phyloP scores from a whole-genome alignment of 2,888 invertebrate species.

The Athripsodes cinereus region DNA sequence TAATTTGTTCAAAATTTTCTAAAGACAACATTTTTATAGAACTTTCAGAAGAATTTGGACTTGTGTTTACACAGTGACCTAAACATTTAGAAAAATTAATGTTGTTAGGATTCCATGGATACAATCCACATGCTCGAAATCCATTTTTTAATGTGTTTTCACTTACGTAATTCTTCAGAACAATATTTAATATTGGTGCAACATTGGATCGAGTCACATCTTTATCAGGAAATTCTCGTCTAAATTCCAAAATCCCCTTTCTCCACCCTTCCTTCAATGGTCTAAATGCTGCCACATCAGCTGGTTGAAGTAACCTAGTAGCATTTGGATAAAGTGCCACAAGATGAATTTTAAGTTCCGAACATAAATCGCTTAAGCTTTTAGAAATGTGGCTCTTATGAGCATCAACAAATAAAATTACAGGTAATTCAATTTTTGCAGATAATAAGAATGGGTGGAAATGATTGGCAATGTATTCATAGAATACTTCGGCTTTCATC shows the following conservation, averaged over 20 bases:
- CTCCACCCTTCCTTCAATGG: slow-evolving; percentile 7
- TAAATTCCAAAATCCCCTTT: slow-evolving; percentile 3
- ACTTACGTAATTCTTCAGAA: not conserved
- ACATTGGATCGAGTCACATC: slow-evolving; percentile 3
- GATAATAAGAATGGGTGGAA: slow-evolving; percentile 2
- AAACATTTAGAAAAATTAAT: not conserved
- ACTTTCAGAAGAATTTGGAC: not conserved
- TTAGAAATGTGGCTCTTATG: slow-evolving; percentile 1
- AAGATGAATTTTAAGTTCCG: not conserved
- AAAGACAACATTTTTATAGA: not conserved
- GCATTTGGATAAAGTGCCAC: not conserved
- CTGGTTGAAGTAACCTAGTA: slow-evolving; percentile 1
- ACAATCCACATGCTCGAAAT: not conserved
- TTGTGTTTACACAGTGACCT: not conserved
- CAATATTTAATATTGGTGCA: too few relatives aligned
- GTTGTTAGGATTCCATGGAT: not conserved
- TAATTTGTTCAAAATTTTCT: not conserved
- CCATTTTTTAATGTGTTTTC: not conserved
- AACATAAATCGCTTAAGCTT: slow-evolving; percentile 1
- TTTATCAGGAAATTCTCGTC: slow-evolving; percentile 1
- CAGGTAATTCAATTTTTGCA: not conserved
- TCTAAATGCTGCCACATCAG: slow-evolving; percentile 3
- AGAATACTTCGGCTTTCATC: slow-evolving; percentile 2
- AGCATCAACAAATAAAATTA: slow-evolving; percentile 5
- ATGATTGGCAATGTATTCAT: slow-evolving; percentile 2